Evolutionary conservation across 2,888 invertebrate genomes (phyloP), one percentile per base, ranked within the genome.

Genomic region (Scrobipalpa costella): DNA sequence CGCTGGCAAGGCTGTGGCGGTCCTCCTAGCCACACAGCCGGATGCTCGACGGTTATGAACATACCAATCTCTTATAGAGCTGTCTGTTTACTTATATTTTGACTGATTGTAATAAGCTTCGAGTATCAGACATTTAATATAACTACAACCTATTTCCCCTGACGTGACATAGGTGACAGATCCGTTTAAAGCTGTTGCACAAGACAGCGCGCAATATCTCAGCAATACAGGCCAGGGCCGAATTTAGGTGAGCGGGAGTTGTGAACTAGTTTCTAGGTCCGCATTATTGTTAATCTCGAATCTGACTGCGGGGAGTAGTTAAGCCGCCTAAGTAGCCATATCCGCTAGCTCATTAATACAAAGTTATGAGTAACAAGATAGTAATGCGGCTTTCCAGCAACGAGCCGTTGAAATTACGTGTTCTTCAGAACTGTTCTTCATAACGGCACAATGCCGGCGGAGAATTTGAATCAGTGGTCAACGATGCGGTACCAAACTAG

Each of bases 1-100:
- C 83, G 73, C 79, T 70, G 82, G 85, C 88, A 86, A 88, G 87
- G 86, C 82, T 85, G 84, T 75, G 79, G 79, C 77, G 82, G 83
- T 84, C 79, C 76, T 69, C 57, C 61, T 61, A 36, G 44, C 33
- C 17, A 17, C 17, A 13, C 21, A 52, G 27, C 11, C 65, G 34
- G 63, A 38, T 57, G 61, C 57, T 40, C 58, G 49, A 5, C 13
- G n/a, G 36, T 49, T 40, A 13, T 17, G 13, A 17, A 40, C n/a
- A 17, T 60, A 49, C 15, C 15, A 33, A 13, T 17, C 27, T 47
- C 34, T 44, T 7, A 50, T 9, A 17, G 19, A 19, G 7, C 19
- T 61, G 17, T 19, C 21, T 21, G 40, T 55, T 50, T 52, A 49
- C 49, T 8, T 15, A 13, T 61, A 34, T 49, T 49, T 61, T 49